These are phyloP conservation scores for Tragopan temminckii DNA, from an alignment of 2,797 vertebrate genomes.

Conservation along the genomic window DNA sequence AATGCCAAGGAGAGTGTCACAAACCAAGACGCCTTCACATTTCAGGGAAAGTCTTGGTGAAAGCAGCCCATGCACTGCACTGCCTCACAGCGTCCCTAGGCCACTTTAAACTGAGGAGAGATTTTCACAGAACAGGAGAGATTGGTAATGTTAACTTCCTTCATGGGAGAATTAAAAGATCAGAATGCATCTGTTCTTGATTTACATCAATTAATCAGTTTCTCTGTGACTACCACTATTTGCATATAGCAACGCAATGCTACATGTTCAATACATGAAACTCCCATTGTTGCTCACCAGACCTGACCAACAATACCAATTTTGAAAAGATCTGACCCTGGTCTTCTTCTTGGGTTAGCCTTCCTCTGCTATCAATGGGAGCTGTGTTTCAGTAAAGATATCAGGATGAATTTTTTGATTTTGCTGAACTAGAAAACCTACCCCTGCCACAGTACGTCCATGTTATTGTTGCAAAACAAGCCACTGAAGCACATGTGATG, in stretches of 20 bases:
- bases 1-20: fast-evolving
- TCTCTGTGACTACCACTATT: not conserved
- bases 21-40: not conserved
- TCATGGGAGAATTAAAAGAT: not conserved
- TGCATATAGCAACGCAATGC: not conserved
- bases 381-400: fast-evolving
- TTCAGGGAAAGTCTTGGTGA: not conserved
- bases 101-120: not conserved
- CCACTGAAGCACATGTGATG: not conserved
- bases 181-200: not conserved
- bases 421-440: not conserved
- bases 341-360: not conserved
- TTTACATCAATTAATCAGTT: not conserved
- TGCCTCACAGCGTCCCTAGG: not conserved
- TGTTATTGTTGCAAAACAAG: not conserved
- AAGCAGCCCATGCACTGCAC: not conserved
- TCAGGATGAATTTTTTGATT: not conserved
- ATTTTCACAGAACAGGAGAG: not conserved
- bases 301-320: not conserved
- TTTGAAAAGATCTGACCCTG: not conserved
- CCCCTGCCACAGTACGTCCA: not conserved
- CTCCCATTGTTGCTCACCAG: not conserved
- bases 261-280: not conserved
- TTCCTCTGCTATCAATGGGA: not conserved
- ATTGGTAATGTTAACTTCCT: not conserved